Base-by-base conservation (phyloP, 2,797 vertebrate genomes). In the Psittacula echo region DNA sequence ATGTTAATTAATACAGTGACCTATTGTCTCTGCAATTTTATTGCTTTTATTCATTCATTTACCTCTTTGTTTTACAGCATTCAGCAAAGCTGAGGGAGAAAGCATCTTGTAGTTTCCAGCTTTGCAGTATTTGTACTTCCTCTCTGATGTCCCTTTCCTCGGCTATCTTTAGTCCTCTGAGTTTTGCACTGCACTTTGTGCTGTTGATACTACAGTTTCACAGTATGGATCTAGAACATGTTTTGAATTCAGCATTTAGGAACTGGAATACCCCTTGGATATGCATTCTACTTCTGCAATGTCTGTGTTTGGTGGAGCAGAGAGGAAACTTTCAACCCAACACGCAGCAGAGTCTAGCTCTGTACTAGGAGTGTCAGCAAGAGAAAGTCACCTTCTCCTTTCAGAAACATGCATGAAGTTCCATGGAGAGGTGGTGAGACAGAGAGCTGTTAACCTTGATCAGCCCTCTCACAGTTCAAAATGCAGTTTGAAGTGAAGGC, bases 1-100 rank as follows among this genome's bases (percentile, higher is more conserved):
- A 60, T 70, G 41, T 61, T 93, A 95, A 97, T 93, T 87, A 95
- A 90, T 90, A 81, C 13, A 91, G 37, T 27, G 51, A 90, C 75
- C 78, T 93, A 62, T 30, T 34, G 24, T 64, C 53, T 84, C 66
- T 67, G 83, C 26, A 86, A 50, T 93, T 90, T 80, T 77, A 66
- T 64, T 92, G 24, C 42, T 89, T 30, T 54, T 85, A 68, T 26
- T 68, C 22, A 68, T 71, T 77, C 15, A 73, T 84, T 90, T 67
- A 30, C n/a, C 48, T 65, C 64, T 81, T 74, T 53, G 23, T 85
- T 90, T 83, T 54, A 72, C 2, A 85, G 60, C 56, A 66, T 65
- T 89, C 54, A 56, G 70, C 50, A 92, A 84, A 86, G 11, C 29
- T 66, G n/a, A 86, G 65, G 68, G 29, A 91, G 17, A 85, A 88